Evolutionary conservation across 2,113 vertebrate species (phyloP).

Genomic region (Nyctereutes procyonoides): DNA sequence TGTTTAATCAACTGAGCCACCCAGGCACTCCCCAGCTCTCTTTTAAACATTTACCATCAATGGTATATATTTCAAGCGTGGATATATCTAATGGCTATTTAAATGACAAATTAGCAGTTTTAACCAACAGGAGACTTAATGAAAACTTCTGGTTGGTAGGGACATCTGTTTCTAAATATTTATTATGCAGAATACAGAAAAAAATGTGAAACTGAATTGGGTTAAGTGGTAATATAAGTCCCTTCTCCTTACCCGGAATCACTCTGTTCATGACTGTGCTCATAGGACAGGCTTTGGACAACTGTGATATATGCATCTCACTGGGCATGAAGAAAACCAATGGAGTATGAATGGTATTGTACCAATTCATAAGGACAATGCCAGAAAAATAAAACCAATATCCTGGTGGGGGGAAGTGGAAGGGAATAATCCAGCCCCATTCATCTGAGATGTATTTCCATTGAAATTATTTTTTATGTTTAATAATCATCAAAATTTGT

Average conservation of each 20-base stretch:
- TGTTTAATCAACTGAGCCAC: neutral
- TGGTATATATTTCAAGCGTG: constrained; percentile 1
- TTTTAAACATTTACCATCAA: neutral
- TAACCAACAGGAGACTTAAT: constrained; percentile 37
- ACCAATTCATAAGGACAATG: neutral
- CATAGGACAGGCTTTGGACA: neutral
- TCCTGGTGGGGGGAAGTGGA: neutral
- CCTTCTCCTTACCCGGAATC: constrained; percentile 8
- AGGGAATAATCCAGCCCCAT: neutral
- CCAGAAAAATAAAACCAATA: constrained; percentile 1
- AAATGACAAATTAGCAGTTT: constrained; percentile 39
- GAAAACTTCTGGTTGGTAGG: constrained; percentile 42
- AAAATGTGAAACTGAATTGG: neutral
- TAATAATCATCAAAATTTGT: neutral
- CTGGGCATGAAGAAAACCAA: neutral
- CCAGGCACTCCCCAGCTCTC: neutral
- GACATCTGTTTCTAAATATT: constrained; percentile 63
- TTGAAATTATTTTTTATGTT: neutral
- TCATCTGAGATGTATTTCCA: neutral
- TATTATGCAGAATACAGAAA: neutral
- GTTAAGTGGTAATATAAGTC: neutral
- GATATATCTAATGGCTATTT: neutral
- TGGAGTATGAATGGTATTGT: neutral
- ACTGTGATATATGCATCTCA: neutral
- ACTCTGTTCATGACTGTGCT: neutral